These are phyloP conservation scores for Crossocerus cetratus DNA, from an alignment of 2,888 invertebrate species.

Conservation along the genomic window DNA sequence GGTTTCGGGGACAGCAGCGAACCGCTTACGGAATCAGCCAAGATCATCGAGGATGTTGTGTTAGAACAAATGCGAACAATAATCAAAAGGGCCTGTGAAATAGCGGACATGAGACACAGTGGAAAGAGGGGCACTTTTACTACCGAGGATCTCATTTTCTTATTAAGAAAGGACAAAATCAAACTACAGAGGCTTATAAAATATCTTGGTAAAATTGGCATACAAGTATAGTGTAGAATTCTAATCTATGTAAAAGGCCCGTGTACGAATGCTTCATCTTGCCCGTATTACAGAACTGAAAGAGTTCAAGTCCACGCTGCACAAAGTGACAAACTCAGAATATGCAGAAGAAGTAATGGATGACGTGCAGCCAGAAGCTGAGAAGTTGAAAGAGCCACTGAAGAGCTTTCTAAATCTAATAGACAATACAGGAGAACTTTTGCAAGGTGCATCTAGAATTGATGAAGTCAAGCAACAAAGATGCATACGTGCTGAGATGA, in stretches of 20 bases:
- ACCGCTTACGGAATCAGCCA: slow-evolving; percentile 89
- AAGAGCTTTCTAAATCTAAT: slow-evolving; percentile 68
- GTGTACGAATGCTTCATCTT: neutral
- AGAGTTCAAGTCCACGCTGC: slow-evolving; percentile 78
- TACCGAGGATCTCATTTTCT: slow-evolving; percentile 87
- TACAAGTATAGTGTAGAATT: neutral
- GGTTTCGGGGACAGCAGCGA: slow-evolving; percentile 94
- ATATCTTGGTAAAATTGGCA: slow-evolving; percentile 79
- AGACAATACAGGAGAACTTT: slow-evolving; percentile 73
- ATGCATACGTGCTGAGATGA: slow-evolving; percentile 79
- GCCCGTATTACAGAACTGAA: slow-evolving; percentile 60
- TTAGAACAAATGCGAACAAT: slow-evolving; percentile 88
- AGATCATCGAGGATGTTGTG: slow-evolving; percentile 90
- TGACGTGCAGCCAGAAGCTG: slow-evolving; percentile 64
- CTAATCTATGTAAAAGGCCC: neutral
- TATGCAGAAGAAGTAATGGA: slow-evolving; percentile 79
- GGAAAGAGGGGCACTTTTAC: slow-evolving; percentile 62
- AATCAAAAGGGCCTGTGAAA: slow-evolving; percentile 85
- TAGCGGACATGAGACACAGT: slow-evolving; percentile 81
- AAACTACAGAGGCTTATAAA: slow-evolving; percentile 87
- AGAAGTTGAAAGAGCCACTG: slow-evolving; percentile 54
- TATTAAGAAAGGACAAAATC: slow-evolving; percentile 89
- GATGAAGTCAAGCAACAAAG: slow-evolving; percentile 81
- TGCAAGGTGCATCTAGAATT: slow-evolving; percentile 78
- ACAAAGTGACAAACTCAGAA: slow-evolving; percentile 66